Conservation (phyloP, 2,113 vertebrate genomes). For the Dasyprocta punctata region DNA sequence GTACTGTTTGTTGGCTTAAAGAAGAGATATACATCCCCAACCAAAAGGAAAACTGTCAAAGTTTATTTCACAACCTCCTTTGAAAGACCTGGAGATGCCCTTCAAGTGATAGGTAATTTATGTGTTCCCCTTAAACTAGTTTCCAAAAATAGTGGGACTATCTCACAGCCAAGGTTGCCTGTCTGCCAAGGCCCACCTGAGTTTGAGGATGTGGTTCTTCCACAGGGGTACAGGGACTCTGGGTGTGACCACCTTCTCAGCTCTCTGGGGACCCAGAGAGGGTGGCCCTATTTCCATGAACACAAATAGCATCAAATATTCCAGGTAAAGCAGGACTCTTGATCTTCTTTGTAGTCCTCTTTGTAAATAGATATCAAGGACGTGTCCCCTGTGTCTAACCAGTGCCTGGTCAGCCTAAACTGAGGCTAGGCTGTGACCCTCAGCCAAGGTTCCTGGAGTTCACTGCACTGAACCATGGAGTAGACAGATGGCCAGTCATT, state of each 20-base stretch:
- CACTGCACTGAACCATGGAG: background rate
- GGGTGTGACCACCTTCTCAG: accelerated
- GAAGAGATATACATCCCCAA: background rate
- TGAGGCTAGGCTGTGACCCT: background rate
- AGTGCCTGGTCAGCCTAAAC: background rate
- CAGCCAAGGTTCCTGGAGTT: too few relatives aligned
- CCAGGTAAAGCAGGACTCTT: background rate
- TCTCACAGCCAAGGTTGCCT: background rate
- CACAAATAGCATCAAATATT: background rate
- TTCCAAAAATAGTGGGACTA: conserved; percentile 5
- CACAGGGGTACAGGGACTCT: background rate
- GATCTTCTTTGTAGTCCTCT: background rate
- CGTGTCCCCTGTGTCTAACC: background rate
- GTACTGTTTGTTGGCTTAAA: background rate
- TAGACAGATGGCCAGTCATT: background rate
- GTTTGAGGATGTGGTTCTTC: background rate
- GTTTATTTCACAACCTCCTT: conserved; percentile 1
- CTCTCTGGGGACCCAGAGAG: background rate
- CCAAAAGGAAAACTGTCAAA: background rate
- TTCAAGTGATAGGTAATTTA: conserved; percentile 31
- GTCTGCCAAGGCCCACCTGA: background rate
- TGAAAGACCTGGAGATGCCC: background rate
- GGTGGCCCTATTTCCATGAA: background rate
- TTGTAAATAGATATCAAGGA: background rate
- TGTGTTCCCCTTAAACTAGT: background rate